These are phyloP conservation scores for Trochalopteron elliotii DNA, from an alignment of 2,113 vertebrate genomes.

Conservation along the genomic window DNA sequence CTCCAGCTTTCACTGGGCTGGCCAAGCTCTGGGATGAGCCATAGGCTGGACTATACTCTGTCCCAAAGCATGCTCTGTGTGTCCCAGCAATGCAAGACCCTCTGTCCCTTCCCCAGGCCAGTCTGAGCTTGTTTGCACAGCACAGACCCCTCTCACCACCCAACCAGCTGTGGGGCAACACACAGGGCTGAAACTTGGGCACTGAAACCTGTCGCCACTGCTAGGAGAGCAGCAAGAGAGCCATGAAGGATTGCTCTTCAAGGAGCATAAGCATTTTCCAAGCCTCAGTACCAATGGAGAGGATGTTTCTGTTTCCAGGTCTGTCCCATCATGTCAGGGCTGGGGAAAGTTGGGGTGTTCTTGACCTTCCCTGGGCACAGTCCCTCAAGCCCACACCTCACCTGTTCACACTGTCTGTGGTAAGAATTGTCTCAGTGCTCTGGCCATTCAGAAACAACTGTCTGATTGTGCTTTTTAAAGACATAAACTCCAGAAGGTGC, in stretches of 20 bases:
- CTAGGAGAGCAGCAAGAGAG: neutral
- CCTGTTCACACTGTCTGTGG: accelerated
- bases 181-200: neutral
- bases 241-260: neutral
- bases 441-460: neutral
- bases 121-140: neutral
- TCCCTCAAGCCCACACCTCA: neutral
- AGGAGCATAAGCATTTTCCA: neutral
- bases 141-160: neutral
- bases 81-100: neutral
- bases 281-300: neutral
- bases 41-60: neutral
- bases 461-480: neutral
- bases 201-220: neutral
- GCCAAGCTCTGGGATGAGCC: neutral
- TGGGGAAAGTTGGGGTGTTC: neutral
- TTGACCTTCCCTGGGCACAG: neutral
- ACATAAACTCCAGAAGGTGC: neutral
- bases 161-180: neutral
- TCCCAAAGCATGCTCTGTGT: neutral
- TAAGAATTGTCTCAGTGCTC: neutral
- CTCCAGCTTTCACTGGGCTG: neutral
- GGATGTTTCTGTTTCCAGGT: neutral
- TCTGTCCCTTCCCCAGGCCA: neutral
- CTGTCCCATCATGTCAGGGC: neutral